phyloP scores from a whole-genome alignment of 2,888 invertebrate species.

The Hypomecis punctinalis region DNA sequence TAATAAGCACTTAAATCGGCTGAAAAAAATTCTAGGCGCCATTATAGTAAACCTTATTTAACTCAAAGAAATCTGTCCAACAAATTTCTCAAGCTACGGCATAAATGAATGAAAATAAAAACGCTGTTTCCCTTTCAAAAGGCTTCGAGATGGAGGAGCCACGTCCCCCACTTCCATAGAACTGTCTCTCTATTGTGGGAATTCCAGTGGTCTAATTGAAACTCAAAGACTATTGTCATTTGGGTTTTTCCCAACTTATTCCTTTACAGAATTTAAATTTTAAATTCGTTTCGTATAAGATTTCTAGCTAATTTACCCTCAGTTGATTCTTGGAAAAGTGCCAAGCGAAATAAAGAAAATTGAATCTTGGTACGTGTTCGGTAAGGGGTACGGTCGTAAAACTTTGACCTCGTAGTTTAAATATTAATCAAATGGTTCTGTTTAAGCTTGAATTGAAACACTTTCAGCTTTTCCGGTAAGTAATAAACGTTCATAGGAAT shows the following conservation, averaged over 20 bases:
- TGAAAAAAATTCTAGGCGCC: background rate
- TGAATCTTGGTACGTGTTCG: conserved; percentile 30
- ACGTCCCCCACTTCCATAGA: conserved; percentile 16
- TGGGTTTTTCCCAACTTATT: conserved; percentile 36
- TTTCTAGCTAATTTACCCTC: conserved; percentile 31
- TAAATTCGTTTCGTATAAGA: conserved; percentile 34
- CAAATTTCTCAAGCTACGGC: background rate
- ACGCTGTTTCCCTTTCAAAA: conserved; percentile 3
- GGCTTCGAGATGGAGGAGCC: background rate
- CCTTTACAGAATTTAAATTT: conserved; percentile 39
- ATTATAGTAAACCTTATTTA: background rate
- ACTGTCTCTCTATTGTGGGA: conserved; percentile 36
- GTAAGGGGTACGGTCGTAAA: conserved; percentile 15
- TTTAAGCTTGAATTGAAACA: conserved; percentile 14
- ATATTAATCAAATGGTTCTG: conserved; percentile 20
- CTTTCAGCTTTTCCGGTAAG: conserved; percentile 1
- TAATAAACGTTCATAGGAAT: background rate
- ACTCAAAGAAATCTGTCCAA: background rate
- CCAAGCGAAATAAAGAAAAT: conserved; percentile 38
- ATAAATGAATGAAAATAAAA: conserved; percentile 9
- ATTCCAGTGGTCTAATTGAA: conserved; percentile 44
- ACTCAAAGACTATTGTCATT: conserved; percentile 41
- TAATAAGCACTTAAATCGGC: too few species aligned
- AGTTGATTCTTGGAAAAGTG: conserved; percentile 39
- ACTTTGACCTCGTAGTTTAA: conserved; percentile 12